Conservation (phyloP, 2,888 invertebrate genomes). For the Cremastobaeus sp. region DNA sequence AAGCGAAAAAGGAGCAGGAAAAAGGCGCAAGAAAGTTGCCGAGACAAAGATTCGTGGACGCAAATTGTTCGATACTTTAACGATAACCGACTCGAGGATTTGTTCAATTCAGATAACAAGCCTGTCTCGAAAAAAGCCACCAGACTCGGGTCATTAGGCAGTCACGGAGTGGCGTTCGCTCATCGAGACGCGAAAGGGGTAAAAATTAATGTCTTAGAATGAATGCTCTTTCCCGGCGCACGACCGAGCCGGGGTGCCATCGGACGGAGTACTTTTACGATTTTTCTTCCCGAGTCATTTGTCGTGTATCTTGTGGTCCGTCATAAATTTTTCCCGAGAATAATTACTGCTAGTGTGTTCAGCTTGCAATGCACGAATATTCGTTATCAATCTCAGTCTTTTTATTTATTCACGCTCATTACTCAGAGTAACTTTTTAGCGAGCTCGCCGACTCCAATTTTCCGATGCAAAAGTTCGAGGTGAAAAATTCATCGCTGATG, state of each 20-base stretch:
- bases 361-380: conserved; percentile 11
- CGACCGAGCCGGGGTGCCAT: conserved; percentile 64
- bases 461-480: no score
- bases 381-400: conserved; percentile 21
- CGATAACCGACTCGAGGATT: conserved; percentile 65
- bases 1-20: neutral
- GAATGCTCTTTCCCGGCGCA: conserved; percentile 71
- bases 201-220: conserved; percentile 79
- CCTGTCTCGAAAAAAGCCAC: conserved; percentile 59
- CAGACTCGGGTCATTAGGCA: conserved; percentile 77
- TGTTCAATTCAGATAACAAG: conserved; percentile 62
- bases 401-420: conserved; percentile 2
- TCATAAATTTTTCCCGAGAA: conserved; percentile 53
- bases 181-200: conserved; percentile 71
- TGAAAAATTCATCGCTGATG: no score
- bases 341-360: conserved; percentile 37
- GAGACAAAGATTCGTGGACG: neutral
- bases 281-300: conserved; percentile 75
- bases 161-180: conserved; percentile 63
- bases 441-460: no score
- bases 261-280: conserved; percentile 72
- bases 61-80: conserved; percentile 65
- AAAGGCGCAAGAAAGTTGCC: neutral
- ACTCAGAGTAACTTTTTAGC: no score
- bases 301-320: conserved; percentile 51